phyloP scores from a whole-genome alignment of 2,888 invertebrate genomes.

The Dyspetes luteomarginatus region DNA sequence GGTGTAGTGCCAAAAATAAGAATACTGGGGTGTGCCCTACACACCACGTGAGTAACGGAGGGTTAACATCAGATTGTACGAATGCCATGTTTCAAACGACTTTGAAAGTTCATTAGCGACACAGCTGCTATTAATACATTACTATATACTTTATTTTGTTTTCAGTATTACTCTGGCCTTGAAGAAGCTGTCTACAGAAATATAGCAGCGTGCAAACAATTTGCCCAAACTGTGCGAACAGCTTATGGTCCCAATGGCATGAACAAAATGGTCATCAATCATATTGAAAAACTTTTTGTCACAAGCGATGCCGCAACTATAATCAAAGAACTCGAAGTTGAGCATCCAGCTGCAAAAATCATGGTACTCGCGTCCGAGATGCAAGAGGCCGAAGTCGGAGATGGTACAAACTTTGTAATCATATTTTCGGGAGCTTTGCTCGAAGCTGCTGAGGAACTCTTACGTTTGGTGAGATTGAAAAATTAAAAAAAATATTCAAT shows the following conservation, averaged over 20 bases:
- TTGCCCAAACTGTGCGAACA: conserved; percentile 95
- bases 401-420: conserved; percentile 99
- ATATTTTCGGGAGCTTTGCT: conserved; percentile 96
- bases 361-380: conserved; percentile 98
- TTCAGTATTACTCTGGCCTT: conserved; percentile 87
- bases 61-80: too few species aligned
- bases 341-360: conserved; percentile 99
- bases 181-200: conserved; percentile 99
- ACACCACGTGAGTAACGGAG: too few species aligned
- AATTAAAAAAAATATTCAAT: conserved; percentile 6
- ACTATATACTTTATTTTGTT: conserved; percentile 31
- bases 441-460: conserved; percentile 95
- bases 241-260: conserved; percentile 99
- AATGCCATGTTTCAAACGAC: too few species aligned
- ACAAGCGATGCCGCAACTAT: conserved; percentile 99
- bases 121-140: too few species aligned
- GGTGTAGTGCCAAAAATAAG: too few species aligned
- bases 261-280: conserved; percentile 99
- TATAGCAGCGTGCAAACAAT: conserved; percentile 97
- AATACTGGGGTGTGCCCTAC: too few species aligned
- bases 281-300: conserved; percentile 98
- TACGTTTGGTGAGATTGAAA: conserved; percentile 88
- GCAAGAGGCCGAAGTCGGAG: conserved; percentile 99
- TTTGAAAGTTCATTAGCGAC: too few species aligned
- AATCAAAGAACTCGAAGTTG: conserved; percentile 96